Evolutionary conservation across 2,888 invertebrate genomes (phyloP).

Genomic region (Tanytarsus gracilentus): DNA sequence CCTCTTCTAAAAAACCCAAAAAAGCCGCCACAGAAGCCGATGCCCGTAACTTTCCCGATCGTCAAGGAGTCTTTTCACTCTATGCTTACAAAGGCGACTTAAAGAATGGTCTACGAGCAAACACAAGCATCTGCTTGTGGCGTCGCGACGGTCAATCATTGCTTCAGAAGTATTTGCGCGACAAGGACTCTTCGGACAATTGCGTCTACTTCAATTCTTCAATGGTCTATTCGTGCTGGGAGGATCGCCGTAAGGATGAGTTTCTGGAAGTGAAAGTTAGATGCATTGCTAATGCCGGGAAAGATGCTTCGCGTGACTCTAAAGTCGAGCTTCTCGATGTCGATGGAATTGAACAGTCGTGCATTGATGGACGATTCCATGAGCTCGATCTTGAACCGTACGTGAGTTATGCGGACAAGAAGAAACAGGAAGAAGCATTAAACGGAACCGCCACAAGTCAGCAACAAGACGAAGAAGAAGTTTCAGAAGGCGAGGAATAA

Average conservation of each 20-base stretch:
- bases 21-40: slow-evolving; percentile 24
- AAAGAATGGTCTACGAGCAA: slow-evolving; percentile 36
- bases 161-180: slow-evolving; percentile 41
- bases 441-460: slow-evolving; percentile 12
- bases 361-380: slow-evolving; percentile 20
- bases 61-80: slow-evolving; percentile 18
- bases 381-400: slow-evolving; percentile 23
- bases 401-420: slow-evolving; percentile 27
- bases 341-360: slow-evolving; percentile 29
- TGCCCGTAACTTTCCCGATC: slow-evolving; percentile 26
- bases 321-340: slow-evolving; percentile 36
- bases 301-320: slow-evolving; percentile 34
- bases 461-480: slow-evolving; percentile 16
- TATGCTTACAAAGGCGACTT: slow-evolving; percentile 40
- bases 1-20: slow-evolving; percentile 12
- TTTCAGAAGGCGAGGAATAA: slow-evolving; percentile 32
- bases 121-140: slow-evolving; percentile 41
- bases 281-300: slow-evolving; percentile 33
- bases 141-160: slow-evolving; percentile 41
- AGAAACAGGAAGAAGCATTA: slow-evolving; percentile 22
- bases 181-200: slow-evolving; percentile 35
- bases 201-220: slow-evolving; percentile 42
- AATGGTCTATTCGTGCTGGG: slow-evolving; percentile 44
- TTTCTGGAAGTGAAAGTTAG: slow-evolving; percentile 40
- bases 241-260: slow-evolving; percentile 40